A percentile compares a stretch with the other conserved stretches of the same genome.
These are phyloP conservation scores for Poecilia picta DNA, from an alignment of 2,797 vertebrate species.

Conservation along the genomic window DNA sequence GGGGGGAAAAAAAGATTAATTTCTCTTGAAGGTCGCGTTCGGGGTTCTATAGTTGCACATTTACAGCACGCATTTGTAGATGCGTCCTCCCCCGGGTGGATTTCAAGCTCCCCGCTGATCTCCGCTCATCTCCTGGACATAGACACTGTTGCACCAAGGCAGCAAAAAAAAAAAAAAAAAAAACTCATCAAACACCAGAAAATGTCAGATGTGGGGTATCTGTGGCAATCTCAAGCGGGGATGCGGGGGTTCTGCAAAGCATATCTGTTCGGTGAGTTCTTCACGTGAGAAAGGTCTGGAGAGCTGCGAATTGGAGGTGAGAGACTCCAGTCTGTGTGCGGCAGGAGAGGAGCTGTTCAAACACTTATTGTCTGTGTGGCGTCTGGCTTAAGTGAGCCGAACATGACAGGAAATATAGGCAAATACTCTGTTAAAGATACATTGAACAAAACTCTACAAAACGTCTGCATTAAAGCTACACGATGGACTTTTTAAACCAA, in stretches of 20 bases:
- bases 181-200: constrained; percentile 34
- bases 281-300: constrained; percentile 36
- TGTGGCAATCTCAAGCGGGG: constrained; percentile 47
- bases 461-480: neutral
- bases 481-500: neutral
- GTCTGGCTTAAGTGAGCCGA: neutral
- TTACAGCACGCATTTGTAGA: constrained; percentile 40
- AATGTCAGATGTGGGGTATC: constrained; percentile 49
- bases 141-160: constrained; percentile 11
- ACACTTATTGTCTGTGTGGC: constrained; percentile 6
- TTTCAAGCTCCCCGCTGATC: constrained; percentile 22
- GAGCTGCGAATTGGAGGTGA: constrained; percentile 15
- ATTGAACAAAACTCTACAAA: neutral
- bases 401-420: neutral
- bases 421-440: neutral
- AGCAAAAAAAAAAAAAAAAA: too few relatives aligned
- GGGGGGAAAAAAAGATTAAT: constrained; percentile 56
- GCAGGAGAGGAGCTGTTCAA: constrained; percentile 14
- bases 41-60: constrained; percentile 47
- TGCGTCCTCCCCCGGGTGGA: constrained; percentile 21
- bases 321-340: constrained; percentile 2
- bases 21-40: constrained; percentile 40
- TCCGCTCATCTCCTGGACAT: constrained; percentile 30
- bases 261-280: constrained; percentile 29
- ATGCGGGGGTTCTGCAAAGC: constrained; percentile 27